Conservation (phyloP, 2,797 vertebrate species). For the Perodicticus potto region DNA sequence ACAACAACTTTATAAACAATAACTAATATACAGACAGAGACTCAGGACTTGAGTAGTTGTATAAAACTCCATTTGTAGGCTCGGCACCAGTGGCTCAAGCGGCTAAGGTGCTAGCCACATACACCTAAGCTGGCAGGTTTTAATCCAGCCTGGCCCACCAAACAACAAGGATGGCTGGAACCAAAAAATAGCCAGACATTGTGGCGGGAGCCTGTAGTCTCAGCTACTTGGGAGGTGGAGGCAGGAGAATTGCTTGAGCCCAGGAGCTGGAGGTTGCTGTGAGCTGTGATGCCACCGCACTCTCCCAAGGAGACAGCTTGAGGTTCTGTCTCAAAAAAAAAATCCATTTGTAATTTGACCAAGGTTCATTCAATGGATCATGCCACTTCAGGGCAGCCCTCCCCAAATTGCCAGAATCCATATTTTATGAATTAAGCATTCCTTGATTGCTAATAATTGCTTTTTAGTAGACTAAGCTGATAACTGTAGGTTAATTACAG, state of each 20-base stretch:
- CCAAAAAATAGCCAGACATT: too few relatives aligned
- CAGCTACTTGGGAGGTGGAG: too few relatives aligned
- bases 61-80: not conserved
- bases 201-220: too few relatives aligned
- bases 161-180: too few relatives aligned
- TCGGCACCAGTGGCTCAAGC: too few relatives aligned
- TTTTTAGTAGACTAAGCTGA: not conserved
- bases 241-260: too few relatives aligned
- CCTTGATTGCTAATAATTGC: not conserved
- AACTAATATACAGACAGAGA: not conserved
- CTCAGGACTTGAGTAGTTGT: not conserved
- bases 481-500: not conserved
- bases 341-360: not conserved
- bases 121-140: too few relatives aligned
- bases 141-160: too few relatives aligned
- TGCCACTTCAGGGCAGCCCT: not conserved
- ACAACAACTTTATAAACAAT: not conserved
- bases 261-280: too few relatives aligned
- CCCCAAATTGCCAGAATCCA: not conserved
- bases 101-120: too few relatives aligned
- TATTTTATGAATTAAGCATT: not conserved
- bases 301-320: too few relatives aligned
- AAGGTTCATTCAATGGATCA: not conserved
- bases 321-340: not conserved
- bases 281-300: too few relatives aligned